A percentile compares a stretch with the other conserved stretches of the same genome.
Conservation (phyloP, 2,888 invertebrate species). For the Chalcis sispes region DNA sequence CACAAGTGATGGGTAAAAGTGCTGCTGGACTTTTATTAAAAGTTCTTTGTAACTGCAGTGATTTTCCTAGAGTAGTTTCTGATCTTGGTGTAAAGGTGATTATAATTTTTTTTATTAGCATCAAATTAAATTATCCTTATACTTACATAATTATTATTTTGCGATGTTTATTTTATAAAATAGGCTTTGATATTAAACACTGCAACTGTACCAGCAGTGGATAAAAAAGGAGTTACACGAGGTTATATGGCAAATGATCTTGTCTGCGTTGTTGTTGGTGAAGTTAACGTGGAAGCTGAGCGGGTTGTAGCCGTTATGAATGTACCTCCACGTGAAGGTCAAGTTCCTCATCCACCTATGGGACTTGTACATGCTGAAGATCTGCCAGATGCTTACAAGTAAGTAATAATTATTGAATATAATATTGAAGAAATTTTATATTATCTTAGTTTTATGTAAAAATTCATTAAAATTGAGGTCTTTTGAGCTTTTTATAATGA, state of each 20-base stretch:
- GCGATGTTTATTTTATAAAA: constrained; percentile 32
- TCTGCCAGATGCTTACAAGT: constrained; percentile 90
- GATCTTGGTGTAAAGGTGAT: constrained; percentile 89
- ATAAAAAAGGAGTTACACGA: constrained; percentile 87
- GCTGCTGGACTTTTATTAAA: constrained; percentile 86
- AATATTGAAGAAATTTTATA: neutral
- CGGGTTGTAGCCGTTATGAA: constrained; percentile 93
- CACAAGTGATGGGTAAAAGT: constrained; percentile 86
- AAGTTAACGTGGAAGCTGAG: constrained; percentile 90
- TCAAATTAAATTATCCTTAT: neutral
- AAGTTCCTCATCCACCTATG: constrained; percentile 84
- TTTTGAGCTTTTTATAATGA: constrained; percentile 43
- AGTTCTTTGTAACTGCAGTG: constrained; percentile 89
- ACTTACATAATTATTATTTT: neutral
- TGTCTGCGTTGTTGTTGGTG: constrained; percentile 92
- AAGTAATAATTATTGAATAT: constrained; percentile 72
- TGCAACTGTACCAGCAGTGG: constrained; percentile 84
- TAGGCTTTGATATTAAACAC: constrained; percentile 75
- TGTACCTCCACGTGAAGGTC: constrained; percentile 84
- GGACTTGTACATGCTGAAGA: constrained; percentile 90
- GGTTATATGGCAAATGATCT: constrained; percentile 89
- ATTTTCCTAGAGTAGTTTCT: constrained; percentile 87
- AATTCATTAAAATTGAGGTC: constrained; percentile 42
- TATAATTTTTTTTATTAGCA: constrained; percentile 6
- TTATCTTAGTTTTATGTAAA: neutral